These are phyloP conservation scores for Paradisaea rubra DNA, from an alignment of 2,113 vertebrate species.

Conservation along the genomic window DNA sequence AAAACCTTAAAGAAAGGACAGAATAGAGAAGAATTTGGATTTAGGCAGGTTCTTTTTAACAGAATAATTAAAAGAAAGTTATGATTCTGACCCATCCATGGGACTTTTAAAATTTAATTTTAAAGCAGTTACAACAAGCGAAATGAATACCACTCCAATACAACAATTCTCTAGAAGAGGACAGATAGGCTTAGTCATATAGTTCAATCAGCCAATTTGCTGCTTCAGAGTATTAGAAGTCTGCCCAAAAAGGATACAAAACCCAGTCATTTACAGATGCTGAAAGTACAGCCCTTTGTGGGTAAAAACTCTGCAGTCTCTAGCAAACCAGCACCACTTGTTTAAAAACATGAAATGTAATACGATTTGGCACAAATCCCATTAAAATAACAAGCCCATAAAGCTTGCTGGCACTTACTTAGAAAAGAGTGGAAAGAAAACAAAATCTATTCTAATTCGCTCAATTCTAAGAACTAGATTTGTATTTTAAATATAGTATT, in stretches of 20 bases:
- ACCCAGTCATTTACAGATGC: rapidly evolving
- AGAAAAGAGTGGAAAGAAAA: background rate
- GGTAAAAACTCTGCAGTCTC: background rate
- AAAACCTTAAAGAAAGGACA: background rate
- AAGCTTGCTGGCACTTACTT: background rate
- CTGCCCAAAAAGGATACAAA: background rate
- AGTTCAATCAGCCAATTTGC: background rate
- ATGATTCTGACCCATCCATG: background rate
- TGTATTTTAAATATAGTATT: background rate
- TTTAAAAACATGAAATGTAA: background rate
- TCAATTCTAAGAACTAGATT: background rate
- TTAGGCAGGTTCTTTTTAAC: background rate
- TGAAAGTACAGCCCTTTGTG: background rate
- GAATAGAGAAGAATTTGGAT: background rate
- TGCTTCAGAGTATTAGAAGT: background rate
- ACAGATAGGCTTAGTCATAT: background rate
- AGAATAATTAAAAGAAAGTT: background rate
- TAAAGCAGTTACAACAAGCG: background rate
- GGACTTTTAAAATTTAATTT: background rate
- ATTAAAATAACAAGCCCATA: background rate
- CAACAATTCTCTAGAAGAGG: background rate
- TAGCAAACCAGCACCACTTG: background rate
- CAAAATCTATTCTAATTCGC: background rate
- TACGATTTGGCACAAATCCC: background rate
- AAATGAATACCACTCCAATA: background rate